phyloP scores from a whole-genome alignment of 2,797 vertebrate species.

The Tenualosa ilisha region DNA sequence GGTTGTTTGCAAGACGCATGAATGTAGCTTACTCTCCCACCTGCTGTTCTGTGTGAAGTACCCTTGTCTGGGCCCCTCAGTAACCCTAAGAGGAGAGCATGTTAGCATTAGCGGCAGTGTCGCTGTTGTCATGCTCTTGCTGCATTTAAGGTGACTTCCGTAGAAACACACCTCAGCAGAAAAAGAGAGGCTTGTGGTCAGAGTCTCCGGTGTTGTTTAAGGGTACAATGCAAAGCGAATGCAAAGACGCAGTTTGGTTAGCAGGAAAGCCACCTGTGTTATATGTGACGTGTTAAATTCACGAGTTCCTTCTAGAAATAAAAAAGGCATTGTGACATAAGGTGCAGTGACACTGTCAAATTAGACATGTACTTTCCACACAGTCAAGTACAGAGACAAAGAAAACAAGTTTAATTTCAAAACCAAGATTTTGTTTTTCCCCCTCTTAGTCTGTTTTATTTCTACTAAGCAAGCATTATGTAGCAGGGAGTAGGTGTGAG shows the following conservation, averaged over 20 bases:
- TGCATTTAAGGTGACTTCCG: conserved; percentile 24
- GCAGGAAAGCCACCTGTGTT: neutral
- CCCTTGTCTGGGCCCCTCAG: neutral
- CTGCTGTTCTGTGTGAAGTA: neutral
- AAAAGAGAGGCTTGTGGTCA: conserved; percentile 32
- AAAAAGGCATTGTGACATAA: neutral
- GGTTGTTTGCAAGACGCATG: neutral
- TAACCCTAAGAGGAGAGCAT: neutral
- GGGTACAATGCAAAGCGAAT: neutral
- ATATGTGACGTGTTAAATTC: neutral
- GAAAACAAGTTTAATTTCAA: conserved; percentile 12
- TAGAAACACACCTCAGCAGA: conserved; percentile 58
- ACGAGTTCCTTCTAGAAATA: neutral
- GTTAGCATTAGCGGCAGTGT: neutral
- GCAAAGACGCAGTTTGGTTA: neutral
- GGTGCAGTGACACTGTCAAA: neutral
- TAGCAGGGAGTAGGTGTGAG: neutral
- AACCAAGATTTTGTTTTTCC: neutral
- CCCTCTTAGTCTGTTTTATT: neutral
- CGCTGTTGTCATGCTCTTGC: neutral
- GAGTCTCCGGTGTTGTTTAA: conserved; percentile 58
- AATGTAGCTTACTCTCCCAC: neutral
- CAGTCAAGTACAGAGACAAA: neutral
- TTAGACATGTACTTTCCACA: neutral
- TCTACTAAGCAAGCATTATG: conserved; percentile 15